phyloP scores from a whole-genome alignment of 2,113 vertebrate genomes.

The Bos indicus region DNA sequence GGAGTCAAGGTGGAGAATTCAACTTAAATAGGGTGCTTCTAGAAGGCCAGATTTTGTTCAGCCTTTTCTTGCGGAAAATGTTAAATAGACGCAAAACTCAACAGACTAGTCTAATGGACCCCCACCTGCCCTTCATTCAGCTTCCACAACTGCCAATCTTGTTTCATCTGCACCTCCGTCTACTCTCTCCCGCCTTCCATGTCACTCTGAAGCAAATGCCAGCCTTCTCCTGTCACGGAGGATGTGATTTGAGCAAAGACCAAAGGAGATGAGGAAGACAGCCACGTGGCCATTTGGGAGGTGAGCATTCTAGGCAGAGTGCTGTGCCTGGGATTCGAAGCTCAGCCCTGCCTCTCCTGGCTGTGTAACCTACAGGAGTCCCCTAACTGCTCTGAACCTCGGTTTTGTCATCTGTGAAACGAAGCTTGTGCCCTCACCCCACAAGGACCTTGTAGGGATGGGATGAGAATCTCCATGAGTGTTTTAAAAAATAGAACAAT shows the following conservation, averaged over 20 bases:
- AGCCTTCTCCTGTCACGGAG: background rate
- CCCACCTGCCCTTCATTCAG: background rate
- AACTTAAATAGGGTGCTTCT: background rate
- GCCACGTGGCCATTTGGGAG: rapidly evolving
- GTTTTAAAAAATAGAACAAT: background rate
- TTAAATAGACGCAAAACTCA: background rate
- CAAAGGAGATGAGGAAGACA: background rate
- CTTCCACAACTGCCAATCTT: background rate
- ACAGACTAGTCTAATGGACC: background rate
- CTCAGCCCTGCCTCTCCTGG: background rate
- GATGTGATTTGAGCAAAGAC: background rate
- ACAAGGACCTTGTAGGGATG: background rate
- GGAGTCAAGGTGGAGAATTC: rapidly evolving
- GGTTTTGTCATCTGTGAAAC: background rate
- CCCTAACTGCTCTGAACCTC: background rate
- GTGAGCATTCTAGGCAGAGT: background rate
- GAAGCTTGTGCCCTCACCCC: background rate
- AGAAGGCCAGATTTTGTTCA: background rate
- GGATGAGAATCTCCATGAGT: background rate
- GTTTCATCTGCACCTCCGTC: background rate
- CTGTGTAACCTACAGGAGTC: background rate
- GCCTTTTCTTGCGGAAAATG: background rate
- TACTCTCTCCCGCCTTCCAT: background rate
- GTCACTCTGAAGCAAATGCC: background rate
- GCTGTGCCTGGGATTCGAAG: background rate